Evolutionary conservation across 2,888 invertebrate genomes (phyloP), one percentile per base, ranked within the genome.

Genomic region (Eueremaeus valkanovi): DNA sequence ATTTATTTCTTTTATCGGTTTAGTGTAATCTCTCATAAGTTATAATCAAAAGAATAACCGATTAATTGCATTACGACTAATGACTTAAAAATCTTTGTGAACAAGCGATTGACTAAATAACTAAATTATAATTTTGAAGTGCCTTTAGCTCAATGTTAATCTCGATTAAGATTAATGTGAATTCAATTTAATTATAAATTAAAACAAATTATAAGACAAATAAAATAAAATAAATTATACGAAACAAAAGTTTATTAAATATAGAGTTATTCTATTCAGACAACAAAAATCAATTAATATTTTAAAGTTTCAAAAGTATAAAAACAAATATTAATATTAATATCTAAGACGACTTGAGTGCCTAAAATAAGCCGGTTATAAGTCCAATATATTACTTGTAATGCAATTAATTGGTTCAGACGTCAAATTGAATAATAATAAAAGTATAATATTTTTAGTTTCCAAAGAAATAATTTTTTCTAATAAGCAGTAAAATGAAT

Each of bases 301-400:
- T 13, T n/a, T 49, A 11, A 42, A 49, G 21, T 49, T 6, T 11
- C 49, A 49, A 49, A 49, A 11, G 5, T 49, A 36, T 36, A 36
- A 49, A 49, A n/a, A 49, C 49, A 49, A 58, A 58, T 27, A 58
- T 24, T 24, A 51, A 42, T 42, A 42, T 42, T 42, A 42, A 42
- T 42, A 11, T 49, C 16, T 49, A 18, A 49, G 21, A 29, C 58
- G 68, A 68, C 24, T 68, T 68, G 68, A 68, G 68, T 68, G 68
- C 68, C 68, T 68, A 21, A 68, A 36, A 36, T 36, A 68, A 68
- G 68, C 68, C 68, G 68, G 68, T 68, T 68, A 68, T 68, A 68
- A 68, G 68, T 68, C 68, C 40, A 68, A 3, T 24, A 40, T 16
- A n/a, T 24, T 36, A 36, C 21, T 68, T 42, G 36, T 40, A 40